Base-by-base conservation (phyloP, 37 sponge, comb jelly and placozoan species). In the Halichondria panicea region DNA sequence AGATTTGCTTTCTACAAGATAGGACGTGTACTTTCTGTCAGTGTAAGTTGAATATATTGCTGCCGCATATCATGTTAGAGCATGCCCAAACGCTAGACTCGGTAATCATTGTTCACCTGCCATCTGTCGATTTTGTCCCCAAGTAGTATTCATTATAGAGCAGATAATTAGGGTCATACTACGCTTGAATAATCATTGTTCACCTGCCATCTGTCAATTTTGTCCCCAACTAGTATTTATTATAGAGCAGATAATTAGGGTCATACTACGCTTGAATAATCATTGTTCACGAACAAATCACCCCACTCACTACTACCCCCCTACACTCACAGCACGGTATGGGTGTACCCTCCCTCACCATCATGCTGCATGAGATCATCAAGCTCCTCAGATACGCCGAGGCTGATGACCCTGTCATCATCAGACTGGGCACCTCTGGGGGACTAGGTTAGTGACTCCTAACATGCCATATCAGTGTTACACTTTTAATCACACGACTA, bases 281-380 rank as follows among this genome's bases (percentile, higher is more conserved):
- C 52, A 48, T 11, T 18, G 15, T 18, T 18, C 52, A 48, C 52
- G 6, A 46, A 44, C 70, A 13, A 46, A 25, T 50, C 50, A 27
- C 44, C 41, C 7, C 66, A 13, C 66, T 66, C 66, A 13, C 18
- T n/a, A 37, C 22, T 42, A 58, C 55, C 8, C 60, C 22, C 64
- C 18, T 52, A 5, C 59, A 48, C 21, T 40, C 32, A 2, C 81
- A 97, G 99, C 99, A 98, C 71, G 96, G 96, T 22, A 95, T 98
- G 88, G 99, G 99, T 31, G 85, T 92, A 34, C 91, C 99, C 2
- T 95, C 99, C 1, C 68, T 95, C n/a, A 80, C 95, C 48, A 98
- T 98, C 35, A 75, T 98, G 34, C 87, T 98, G 31, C 93, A 95
- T 61, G 99, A 98, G 75, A 57, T 95, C 44, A 71, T 90, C 71